Base-by-base conservation (phyloP, 2,797 vertebrate species). In the Xenops minutus region DNA sequence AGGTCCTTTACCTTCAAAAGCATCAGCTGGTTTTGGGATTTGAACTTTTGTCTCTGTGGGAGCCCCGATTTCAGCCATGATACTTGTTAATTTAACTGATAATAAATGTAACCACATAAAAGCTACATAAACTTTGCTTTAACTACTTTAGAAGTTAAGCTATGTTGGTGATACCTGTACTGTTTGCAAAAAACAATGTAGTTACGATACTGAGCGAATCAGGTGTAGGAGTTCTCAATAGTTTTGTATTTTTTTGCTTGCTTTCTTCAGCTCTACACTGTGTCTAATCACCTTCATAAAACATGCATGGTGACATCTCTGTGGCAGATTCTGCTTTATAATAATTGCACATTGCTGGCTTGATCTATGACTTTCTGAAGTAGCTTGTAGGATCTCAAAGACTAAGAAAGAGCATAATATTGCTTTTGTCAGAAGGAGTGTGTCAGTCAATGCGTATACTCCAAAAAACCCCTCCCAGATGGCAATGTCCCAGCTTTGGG, bases 401-500 rank as follows among this genome's bases (percentile, higher is more conserved):
- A 72, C 12, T 59, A 58, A 63, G 34, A 69, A 43, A 54, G 20
- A 30, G 2, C 4, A 52, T 12, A 23, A 18, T 14, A 18, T 26
- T 85, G 5, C 1, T 78, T 69, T 56, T 55, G 54, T 56, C 34
- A 26, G 0, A 2, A 74, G 4, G 22, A 56, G 2, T 4, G 6
- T 27, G 9, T 49, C 12, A 56, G 10, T 68, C 27, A 49, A 4
- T 55, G 17, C 0, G 1, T 34, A 7, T 30, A 58, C 3, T 18
- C 23, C 14, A 56, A 39, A 55, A 36, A 15, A 2, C 0, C 19
- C 24, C 41, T 68, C 6, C 43, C 30, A 56, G 30, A 39, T 51
- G 24, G 5, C 11, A 27, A 9, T 30, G 17, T 3, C 24, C 11
- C n/a, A 68, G 27, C 37, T 62, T 81, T 2, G 0, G 43, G 29